A percentile compares a stretch with the other conserved stretches of the same genome.
Conservation (phyloP, 2,888 invertebrate species). For the Onchidella celtica region DNA sequence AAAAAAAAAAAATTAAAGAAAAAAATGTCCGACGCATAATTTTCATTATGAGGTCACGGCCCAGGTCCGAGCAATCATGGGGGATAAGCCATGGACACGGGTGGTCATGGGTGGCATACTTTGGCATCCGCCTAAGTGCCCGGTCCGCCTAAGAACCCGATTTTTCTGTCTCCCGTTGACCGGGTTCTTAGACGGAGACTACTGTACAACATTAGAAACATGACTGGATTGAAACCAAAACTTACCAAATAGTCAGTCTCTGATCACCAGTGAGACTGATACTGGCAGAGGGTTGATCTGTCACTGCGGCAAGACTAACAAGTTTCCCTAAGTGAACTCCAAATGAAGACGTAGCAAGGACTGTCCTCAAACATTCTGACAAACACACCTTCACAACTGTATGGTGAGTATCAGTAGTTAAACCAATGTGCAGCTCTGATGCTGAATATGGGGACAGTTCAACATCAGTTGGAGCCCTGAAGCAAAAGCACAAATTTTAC, state of each 20-base stretch:
- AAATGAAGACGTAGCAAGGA: background rate
- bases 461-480: slow-evolving; percentile 18
- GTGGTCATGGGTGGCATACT: too few species aligned
- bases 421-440: slow-evolving; percentile 11
- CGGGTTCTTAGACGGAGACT: too few species aligned
- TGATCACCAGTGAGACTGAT: slow-evolving; percentile 33
- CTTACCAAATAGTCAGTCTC: slow-evolving; percentile 33
- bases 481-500: background rate
- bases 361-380: background rate
- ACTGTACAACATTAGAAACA: too few species aligned
- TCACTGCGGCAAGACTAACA: background rate
- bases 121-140: too few species aligned
- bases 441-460: slow-evolving; percentile 2
- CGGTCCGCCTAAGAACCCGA: too few species aligned
- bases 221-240: too few species aligned
- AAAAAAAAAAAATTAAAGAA: too few species aligned
- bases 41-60: too few species aligned
- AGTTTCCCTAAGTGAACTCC: slow-evolving; percentile 21
- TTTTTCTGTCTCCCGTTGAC: too few species aligned
- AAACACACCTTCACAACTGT: background rate
- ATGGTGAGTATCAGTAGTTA: slow-evolving; percentile 22
- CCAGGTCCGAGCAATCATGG: too few species aligned
- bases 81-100: too few species aligned
- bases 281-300: slow-evolving; percentile 5
- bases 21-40: too few species aligned